phyloP scores from a whole-genome alignment of 2,113 vertebrate genomes.

The Misgurnus mizolepis region DNA sequence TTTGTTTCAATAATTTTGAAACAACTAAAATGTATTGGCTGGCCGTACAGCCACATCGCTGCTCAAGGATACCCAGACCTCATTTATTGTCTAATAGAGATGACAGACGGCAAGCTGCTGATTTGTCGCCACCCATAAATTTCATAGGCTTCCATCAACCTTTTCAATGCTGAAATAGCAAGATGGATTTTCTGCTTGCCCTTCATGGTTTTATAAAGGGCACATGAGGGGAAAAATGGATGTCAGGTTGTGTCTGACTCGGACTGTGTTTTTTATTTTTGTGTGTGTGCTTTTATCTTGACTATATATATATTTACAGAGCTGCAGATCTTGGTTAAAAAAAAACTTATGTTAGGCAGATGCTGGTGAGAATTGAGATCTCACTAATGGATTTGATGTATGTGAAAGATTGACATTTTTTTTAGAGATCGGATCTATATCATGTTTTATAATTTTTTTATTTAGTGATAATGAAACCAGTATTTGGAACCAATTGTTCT shows the following conservation, averaged over 20 bases:
- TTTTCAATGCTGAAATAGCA: conserved; percentile 29
- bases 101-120: not conserved
- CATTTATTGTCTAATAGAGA: conserved; percentile 13
- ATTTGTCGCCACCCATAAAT: conserved; percentile 5
- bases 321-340: not conserved
- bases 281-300: conserved; percentile 8
- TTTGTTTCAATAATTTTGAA: not conserved
- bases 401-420: no score
- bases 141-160: conserved; percentile 20
- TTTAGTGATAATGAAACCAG: no score
- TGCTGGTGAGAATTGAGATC: not conserved
- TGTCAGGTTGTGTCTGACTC: not conserved
- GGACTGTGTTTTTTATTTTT: conserved; percentile 17
- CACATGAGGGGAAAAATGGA: not conserved
- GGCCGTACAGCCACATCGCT: not conserved
- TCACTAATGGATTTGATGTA: not conserved
- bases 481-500: no score
- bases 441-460: no score
- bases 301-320: not conserved
- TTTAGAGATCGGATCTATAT: no score
- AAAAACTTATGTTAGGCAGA: not conserved
- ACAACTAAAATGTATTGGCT: not conserved
- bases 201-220: conserved; percentile 25
- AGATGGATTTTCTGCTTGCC: conserved; percentile 29
- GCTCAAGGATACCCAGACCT: conserved; percentile 11